phyloP scores from a whole-genome alignment of 2,113 vertebrate genomes.

The Neolamprologus fasciatus region DNA sequence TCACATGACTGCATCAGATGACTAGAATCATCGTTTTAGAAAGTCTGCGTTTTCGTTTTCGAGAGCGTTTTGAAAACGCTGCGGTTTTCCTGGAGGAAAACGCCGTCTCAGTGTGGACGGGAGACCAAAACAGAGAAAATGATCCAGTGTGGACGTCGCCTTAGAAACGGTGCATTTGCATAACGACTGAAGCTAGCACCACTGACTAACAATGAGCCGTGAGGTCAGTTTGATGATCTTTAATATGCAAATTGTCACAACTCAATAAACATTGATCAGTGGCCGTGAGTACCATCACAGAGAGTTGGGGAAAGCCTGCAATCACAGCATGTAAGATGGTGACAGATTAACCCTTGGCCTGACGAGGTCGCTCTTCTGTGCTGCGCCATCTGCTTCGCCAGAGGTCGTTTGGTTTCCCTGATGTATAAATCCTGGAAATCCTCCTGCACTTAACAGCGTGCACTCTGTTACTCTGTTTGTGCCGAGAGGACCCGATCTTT shows the following conservation, averaged over 20 bases:
- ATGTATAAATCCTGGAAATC: not conserved
- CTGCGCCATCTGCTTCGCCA: accelerated
- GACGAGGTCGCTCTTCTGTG: not conserved
- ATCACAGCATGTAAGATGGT: not conserved
- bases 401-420: not conserved
- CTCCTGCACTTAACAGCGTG: accelerated
- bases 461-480: not conserved
- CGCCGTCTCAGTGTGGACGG: not conserved
- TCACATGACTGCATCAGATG: not conserved
- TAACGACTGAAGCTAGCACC: not conserved
- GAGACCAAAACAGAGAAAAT: not conserved
- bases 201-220: not conserved
- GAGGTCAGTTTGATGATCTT: not conserved
- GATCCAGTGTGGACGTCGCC: not conserved
- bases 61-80: not conserved
- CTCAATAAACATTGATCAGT: not conserved
- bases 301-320: not conserved
- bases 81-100: not conserved
- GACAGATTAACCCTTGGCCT: not conserved
- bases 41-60: accelerated
- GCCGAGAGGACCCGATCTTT: accelerated
- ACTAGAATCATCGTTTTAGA: not conserved
- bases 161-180: not conserved
- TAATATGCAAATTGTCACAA: not conserved
- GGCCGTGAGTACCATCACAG: not conserved